These are phyloP conservation scores for Tor tambroides DNA, from an alignment of 2,113 vertebrate species.

Conservation along the genomic window DNA sequence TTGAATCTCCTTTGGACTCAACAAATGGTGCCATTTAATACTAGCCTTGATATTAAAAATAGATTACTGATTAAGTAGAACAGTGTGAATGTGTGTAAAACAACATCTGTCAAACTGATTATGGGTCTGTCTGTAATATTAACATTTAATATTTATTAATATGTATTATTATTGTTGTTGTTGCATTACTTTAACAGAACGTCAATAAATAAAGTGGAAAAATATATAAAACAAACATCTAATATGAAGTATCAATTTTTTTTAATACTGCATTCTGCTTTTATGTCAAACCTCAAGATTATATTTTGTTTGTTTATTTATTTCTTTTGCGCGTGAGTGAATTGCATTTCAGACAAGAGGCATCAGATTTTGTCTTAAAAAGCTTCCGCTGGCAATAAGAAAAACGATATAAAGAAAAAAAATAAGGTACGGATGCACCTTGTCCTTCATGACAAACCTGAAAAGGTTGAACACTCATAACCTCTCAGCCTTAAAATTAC, in stretches of 20 bases:
- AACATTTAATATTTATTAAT: too few relatives aligned
- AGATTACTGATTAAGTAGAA: too few relatives aligned
- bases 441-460: not conserved
- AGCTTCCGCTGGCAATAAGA: not conserved
- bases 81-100: too few relatives aligned
- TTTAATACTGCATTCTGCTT: not conserved
- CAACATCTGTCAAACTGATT: too few relatives aligned
- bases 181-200: not conserved
- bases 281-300: not conserved
- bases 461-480: slow-evolving; percentile 4
- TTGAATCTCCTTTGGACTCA: too few relatives aligned
- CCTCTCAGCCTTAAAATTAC: not conserved
- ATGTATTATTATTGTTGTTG: too few relatives aligned
- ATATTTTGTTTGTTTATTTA: not conserved
- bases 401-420: not conserved
- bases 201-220: not conserved
- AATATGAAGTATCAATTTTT: too few relatives aligned
- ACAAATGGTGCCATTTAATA: too few relatives aligned
- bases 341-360: not conserved
- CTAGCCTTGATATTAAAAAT: too few relatives aligned
- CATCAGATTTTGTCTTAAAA: not conserved
- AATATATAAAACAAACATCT: not conserved
- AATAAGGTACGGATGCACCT: not conserved
- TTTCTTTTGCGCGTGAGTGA: not conserved
- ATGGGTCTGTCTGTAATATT: too few relatives aligned